phyloP scores from a whole-genome alignment of 2,797 vertebrate genomes.

The Arremon aurantiirostris region DNA sequence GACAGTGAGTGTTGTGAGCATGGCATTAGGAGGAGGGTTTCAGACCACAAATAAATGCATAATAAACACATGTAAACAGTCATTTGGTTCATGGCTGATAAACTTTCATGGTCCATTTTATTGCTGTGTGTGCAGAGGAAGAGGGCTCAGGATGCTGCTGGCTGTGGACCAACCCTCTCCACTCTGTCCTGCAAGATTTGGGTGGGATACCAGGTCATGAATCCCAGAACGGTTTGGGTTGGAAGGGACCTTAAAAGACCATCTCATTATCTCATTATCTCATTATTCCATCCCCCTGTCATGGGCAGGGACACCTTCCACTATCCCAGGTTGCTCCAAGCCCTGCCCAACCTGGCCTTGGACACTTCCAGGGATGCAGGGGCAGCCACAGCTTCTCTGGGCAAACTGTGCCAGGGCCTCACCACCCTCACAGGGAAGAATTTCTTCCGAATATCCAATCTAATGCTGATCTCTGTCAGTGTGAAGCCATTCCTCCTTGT shows the following conservation, averaged over 20 bases:
- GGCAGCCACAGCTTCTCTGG: not conserved
- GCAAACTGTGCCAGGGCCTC: fast-evolving
- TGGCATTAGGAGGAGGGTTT: not conserved
- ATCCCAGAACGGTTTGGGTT: not conserved
- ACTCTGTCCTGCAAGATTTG: not conserved
- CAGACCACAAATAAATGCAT: constrained; percentile 15
- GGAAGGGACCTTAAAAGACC: not conserved
- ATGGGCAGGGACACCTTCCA: not conserved
- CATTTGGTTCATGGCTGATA: constrained; percentile 54
- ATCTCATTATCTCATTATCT: too few relatives aligned
- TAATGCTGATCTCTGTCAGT: not conserved
- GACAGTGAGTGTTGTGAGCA: fast-evolving
- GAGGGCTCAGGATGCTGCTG: not conserved
- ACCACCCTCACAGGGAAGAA: fast-evolving
- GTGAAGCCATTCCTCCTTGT: not conserved
- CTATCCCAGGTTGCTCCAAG: fast-evolving
- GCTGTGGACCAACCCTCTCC: not conserved
- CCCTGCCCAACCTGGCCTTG: fast-evolving
- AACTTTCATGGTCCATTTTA: constrained; percentile 23
- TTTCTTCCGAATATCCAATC: not conserved
- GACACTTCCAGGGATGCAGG: not conserved
- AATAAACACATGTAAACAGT: constrained; percentile 28
- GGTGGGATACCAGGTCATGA: too few relatives aligned
- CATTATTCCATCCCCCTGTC: not conserved
- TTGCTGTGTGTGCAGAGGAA: not conserved